Percentiles rank a stretch among this genome's conserved stretches.
phyloP scores from a whole-genome alignment of 2,888 invertebrate genomes.

The Acrocyrtus sp. region DNA sequence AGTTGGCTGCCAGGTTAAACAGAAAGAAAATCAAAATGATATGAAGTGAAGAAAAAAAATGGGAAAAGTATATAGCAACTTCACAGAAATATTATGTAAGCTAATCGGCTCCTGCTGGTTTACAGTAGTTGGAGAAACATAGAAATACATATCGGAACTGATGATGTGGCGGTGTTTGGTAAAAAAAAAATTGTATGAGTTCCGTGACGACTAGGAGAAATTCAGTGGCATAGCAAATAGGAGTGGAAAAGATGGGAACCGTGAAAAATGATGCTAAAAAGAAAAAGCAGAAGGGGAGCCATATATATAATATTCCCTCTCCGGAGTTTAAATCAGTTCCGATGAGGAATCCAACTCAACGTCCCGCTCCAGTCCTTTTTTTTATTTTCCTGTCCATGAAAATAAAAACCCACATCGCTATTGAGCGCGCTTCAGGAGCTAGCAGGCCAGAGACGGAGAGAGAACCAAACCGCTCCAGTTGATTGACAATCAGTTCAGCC shows the following conservation, averaged over 20 bases:
- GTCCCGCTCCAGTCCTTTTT: neutral
- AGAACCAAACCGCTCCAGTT: slow-evolving; percentile 16
- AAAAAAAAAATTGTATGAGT: neutral
- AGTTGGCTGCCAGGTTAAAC: slow-evolving; percentile 20
- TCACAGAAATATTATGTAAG: slow-evolving; percentile 47
- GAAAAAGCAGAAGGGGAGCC: slow-evolving; percentile 32
- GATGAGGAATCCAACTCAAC: neutral
- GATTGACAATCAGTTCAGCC: slow-evolving; percentile 40
- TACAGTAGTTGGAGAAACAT: slow-evolving; percentile 3
- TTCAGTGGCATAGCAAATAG: slow-evolving; percentile 38
- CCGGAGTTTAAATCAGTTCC: neutral
- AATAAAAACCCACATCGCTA: no score
- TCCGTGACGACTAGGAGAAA: neutral
- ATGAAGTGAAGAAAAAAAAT: slow-evolving; percentile 22
- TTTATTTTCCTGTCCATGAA: neutral
- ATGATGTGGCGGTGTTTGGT: slow-evolving; percentile 1
- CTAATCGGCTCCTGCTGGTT: slow-evolving; percentile 50
- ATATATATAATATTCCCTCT: neutral
- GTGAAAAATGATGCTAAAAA: slow-evolving; percentile 50
- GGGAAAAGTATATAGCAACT: slow-evolving; percentile 27
- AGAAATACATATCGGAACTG: slow-evolving; percentile 22
- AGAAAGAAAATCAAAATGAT: slow-evolving; percentile 20
- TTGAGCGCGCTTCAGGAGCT: no score
- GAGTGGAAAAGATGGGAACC: slow-evolving; percentile 34
- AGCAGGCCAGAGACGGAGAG: neutral